phyloP scores from a whole-genome alignment of 2,888 invertebrate genomes.

The Thyatira batis region DNA sequence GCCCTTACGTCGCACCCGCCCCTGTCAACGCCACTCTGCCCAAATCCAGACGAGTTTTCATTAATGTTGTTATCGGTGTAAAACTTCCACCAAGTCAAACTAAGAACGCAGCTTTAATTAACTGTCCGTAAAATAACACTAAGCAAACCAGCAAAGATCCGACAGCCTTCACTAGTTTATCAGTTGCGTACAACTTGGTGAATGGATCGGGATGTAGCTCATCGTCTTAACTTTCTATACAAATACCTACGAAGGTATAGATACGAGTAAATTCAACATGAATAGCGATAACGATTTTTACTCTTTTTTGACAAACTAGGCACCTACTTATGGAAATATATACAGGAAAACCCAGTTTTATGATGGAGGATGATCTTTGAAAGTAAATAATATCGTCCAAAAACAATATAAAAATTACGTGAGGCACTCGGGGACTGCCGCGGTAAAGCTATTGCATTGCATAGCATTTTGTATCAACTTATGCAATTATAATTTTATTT shows the following conservation, averaged over 20 bases:
- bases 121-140: constrained; percentile 73
- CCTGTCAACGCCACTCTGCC: constrained; percentile 70
- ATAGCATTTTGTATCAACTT: too few relatives aligned
- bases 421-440: too few relatives aligned
- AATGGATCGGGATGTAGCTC: constrained; percentile 41
- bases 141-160: constrained; percentile 52
- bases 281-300: too few relatives aligned
- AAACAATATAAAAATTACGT: too few relatives aligned
- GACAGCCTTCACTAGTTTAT: constrained; percentile 44
- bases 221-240: constrained; percentile 33
- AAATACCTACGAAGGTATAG: constrained; percentile 1
- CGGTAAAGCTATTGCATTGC: too few relatives aligned
- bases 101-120: constrained; percentile 75
- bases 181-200: constrained; percentile 40
- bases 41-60: constrained; percentile 78
- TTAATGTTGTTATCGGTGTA: constrained; percentile 80
- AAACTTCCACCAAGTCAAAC: constrained; percentile 74
- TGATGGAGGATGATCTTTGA: too few relatives aligned
- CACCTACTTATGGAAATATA: too few relatives aligned
- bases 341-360: too few relatives aligned
- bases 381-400: too few relatives aligned
- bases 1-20: constrained; percentile 53
- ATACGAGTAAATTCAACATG: too few relatives aligned
- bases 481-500: too few relatives aligned
- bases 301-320: too few relatives aligned